Conservation (phyloP, 1,140 invertebrate genomes). For the Bombyx mandarina region DNA sequence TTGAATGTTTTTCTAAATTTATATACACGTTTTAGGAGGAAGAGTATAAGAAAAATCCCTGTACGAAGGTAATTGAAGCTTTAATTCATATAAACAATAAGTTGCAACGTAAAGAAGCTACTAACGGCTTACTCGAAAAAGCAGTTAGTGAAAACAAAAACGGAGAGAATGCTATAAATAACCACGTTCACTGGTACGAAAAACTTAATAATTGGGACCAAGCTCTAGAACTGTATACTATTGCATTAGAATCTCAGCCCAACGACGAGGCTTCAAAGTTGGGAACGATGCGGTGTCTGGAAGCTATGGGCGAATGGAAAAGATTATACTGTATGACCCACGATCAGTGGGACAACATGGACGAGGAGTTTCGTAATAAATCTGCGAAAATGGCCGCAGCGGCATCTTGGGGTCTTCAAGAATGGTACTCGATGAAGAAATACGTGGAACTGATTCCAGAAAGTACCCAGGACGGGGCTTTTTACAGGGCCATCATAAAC, state of each 20-base stretch:
- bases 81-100: constrained; percentile 99
- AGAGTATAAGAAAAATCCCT: constrained; percentile 83
- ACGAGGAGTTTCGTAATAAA: constrained; percentile 80
- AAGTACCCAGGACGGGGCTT: constrained; percentile 94
- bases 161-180: constrained; percentile 75
- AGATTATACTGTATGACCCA: constrained; percentile 83
- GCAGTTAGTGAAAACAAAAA: constrained; percentile 87
- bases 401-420: constrained; percentile 93
- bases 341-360: constrained; percentile 80
- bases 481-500: constrained; percentile 94
- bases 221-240: constrained; percentile 89
- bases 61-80: constrained; percentile 89
- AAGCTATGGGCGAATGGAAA: constrained; percentile 97
- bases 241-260: constrained; percentile 74
- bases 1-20: neutral
- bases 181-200: constrained; percentile 98
- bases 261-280: constrained; percentile 86
- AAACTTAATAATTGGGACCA: constrained; percentile 99
- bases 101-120: constrained; percentile 97
- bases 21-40: constrained; percentile 77
- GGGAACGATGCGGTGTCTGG: constrained; percentile 96
- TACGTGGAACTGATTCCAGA: constrained; percentile 90
- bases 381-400: constrained; percentile 94
- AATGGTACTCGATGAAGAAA: constrained; percentile 94
- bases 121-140: constrained; percentile 91